A percentile compares a stretch with the other conserved stretches of the same genome.
phyloP scores from a whole-genome alignment of 2,797 vertebrate genomes.

The Leuciscus waleckii region DNA sequence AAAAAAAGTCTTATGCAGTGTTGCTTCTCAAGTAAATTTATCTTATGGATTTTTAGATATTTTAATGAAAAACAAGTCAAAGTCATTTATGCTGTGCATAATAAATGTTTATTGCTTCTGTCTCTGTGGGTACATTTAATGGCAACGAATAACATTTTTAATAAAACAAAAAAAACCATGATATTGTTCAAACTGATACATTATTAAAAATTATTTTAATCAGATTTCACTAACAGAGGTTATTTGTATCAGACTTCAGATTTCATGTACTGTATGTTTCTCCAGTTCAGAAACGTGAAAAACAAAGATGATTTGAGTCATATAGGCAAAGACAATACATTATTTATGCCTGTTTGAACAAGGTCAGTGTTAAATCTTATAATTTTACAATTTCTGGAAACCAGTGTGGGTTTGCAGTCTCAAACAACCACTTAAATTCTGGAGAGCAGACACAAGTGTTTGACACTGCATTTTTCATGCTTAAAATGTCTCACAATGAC shows the following conservation, averaged over 20 bases:
- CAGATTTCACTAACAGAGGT: background rate
- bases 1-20: background rate
- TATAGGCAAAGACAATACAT: background rate
- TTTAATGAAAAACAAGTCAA: background rate
- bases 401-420: background rate
- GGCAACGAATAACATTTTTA: background rate
- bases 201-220: background rate
- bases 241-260: background rate
- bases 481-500: constrained; percentile 39
- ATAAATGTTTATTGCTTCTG: constrained; percentile 3
- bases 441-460: background rate
- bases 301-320: background rate
- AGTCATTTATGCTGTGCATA: background rate
- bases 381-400: background rate
- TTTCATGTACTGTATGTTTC: background rate
- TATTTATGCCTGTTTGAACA: background rate
- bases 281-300: background rate
- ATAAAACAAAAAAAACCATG: too few relatives aligned
- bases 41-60: background rate
- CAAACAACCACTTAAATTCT: background rate
- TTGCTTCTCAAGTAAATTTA: background rate
- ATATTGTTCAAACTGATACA: background rate
- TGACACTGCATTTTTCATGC: constrained; percentile 24
- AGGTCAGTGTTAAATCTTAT: background rate
- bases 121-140: constrained; percentile 1